Evolutionary conservation across 1,140 invertebrate species (phyloP), one percentile per base, ranked within the genome.

Genomic region (Maconellicoccus hirsutus): DNA sequence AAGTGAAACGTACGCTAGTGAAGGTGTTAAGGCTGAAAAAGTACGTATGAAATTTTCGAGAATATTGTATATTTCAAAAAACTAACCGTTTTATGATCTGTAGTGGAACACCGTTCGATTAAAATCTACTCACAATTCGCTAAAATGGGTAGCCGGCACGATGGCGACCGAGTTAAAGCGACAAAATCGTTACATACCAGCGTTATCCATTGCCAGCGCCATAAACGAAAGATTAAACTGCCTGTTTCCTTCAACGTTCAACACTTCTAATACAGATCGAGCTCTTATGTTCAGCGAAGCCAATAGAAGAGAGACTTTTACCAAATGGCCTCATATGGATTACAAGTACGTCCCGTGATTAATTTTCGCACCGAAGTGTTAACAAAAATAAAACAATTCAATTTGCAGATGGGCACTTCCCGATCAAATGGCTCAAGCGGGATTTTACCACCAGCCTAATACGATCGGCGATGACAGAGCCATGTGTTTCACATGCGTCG

Each of bases 321-420:
- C 86, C 72, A 87, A 90, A 78, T 97, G 94, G 94, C 94, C 94
- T 52, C 94, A 96, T 78, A 94, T 94, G 91, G 93, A 94, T 81
- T 96, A 96, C 81, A 95, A 94, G 91, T 93, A 82, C 26, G 69
- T 7, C 10, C 25, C 26, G 59, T 29, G 42, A 8, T 16, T 14
- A 16, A 19, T 52, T 52, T 52, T 52, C 42, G 2, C 27, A n/a
- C n/a, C n/a, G n/a, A n/a, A n/a, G n/a, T n/a, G n/a, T n/a, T n/a
- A n/a, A n/a, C n/a, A n/a, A n/a, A n/a, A n/a, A n/a, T n/a, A n/a
- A n/a, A n/a, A n/a, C n/a, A n/a, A n/a, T n/a, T n/a, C n/a, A n/a
- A n/a, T n/a, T 76, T 83, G 29, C 76, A 94, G 91, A 81, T 96
- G 93, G 93, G 93, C 94, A 7, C 79, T 95, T 72, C 94, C 94